A percentile compares a stretch with the other conserved stretches of the same genome.
These are phyloP conservation scores for Drosophila mercatorum DNA, from an alignment of 2,888 invertebrate genomes.

Conservation along the genomic window DNA sequence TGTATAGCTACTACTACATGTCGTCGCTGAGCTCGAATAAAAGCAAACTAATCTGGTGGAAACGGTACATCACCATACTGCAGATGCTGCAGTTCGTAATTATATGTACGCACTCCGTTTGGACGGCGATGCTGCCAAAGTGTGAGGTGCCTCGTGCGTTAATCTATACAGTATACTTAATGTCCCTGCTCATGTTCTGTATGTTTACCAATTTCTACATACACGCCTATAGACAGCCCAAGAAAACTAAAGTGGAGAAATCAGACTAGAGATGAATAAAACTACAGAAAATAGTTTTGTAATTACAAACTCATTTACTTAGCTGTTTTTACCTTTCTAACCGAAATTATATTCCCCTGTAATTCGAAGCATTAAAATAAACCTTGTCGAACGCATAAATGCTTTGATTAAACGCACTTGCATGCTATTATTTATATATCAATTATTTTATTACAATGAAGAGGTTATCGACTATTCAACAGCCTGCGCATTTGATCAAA, in stretches of 20 bases:
- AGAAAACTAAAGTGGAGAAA: not conserved
- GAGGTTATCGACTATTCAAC: not conserved
- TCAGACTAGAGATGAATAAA: not conserved
- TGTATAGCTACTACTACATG: constrained; percentile 60
- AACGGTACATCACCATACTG: constrained; percentile 52
- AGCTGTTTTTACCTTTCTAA: too few relatives aligned
- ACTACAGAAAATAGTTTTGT: too few relatives aligned
- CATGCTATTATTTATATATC: too few relatives aligned
- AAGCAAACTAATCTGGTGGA: constrained; percentile 55
- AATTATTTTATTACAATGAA: too few relatives aligned
- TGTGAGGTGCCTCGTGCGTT: constrained; percentile 36
- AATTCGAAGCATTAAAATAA: too few relatives aligned
- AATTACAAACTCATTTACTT: too few relatives aligned
- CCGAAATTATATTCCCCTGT: not conserved
- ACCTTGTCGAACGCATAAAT: too few relatives aligned
- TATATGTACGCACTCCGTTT: constrained; percentile 42
- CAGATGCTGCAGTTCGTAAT: constrained; percentile 53
- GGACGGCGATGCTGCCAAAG: constrained; percentile 39
- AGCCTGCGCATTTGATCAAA: not conserved
- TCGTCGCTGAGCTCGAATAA: constrained; percentile 17
- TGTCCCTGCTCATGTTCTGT: constrained; percentile 41
- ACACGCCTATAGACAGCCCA: constrained; percentile 34
- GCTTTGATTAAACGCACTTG: too few relatives aligned
- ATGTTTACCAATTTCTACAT: constrained; percentile 54
- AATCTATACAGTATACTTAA: constrained; percentile 7